Base-by-base conservation (phyloP, 2,113 vertebrate species). In the Anolis sagrei region DNA sequence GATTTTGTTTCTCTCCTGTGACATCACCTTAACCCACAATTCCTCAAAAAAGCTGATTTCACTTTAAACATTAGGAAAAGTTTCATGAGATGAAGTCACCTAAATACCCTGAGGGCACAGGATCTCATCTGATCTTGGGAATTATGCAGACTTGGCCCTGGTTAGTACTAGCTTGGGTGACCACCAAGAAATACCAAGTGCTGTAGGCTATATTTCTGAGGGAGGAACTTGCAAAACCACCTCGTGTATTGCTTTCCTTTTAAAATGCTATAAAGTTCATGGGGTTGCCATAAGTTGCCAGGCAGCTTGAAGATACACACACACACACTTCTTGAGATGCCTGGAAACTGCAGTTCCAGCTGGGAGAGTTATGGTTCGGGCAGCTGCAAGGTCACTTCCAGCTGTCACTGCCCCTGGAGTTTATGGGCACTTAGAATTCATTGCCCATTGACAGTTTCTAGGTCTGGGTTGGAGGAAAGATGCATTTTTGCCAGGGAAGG, bases 361-460 rank as follows among this genome's bases (percentile, higher is more conserved):
- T 29, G 29, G 19, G 1, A 54, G 36, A 86, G 29, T 14, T 83
- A 68, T 25, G 66, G 27, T 54, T 62, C 51, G 72, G 79, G 75
- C 82, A 89, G 86, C 66, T 76, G 9, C 13, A 80, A 89, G 76
- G 58, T 90, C 83, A 23, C n/a, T 89, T 58, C 0, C 73, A 87
- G 76, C 73, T 89, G 73, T 88, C 82, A 75, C 66, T 27, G 34
- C 34, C 77, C 79, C 62, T 79, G 48, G 29, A 76, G 39, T 89
- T 80, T 90, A 85, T 86, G 87, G 85, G 83, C 21, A 29, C 81
- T 84, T 83, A 76, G 80, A 87, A 84, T 86, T 81, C 75, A 86
- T 76, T 70, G 86, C 87, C 85, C 82, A 86, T 82, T 89, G 86
- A 84, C 62, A 80, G 64, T 51, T 82, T 69, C 76, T 68, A 58